Conservation (phyloP, 2,113 vertebrate genomes). For the Coptodon bakossiorum region DNA sequence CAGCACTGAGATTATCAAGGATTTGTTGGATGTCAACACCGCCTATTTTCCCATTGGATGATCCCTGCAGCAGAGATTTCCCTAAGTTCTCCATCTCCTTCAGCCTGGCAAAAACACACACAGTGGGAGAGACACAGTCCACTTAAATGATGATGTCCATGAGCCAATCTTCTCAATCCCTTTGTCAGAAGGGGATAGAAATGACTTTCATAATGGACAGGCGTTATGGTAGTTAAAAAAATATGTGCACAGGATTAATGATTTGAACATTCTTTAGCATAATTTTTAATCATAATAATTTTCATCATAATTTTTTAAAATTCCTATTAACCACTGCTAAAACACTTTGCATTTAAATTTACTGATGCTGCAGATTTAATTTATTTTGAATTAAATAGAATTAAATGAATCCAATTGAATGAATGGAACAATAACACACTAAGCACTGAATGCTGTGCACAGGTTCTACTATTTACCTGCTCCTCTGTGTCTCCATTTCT, state of each 20-base stretch:
- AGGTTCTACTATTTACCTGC: slow-evolving; percentile 45
- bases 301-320: background rate
- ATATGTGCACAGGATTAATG: background rate
- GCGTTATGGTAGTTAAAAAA: background rate
- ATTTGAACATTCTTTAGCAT: background rate
- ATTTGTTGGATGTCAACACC: slow-evolving; percentile 51
- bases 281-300: background rate
- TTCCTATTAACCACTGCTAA: background rate
- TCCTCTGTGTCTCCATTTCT: slow-evolving; percentile 74
- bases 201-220: background rate
- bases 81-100: slow-evolving; percentile 60
- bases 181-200: background rate
- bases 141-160: background rate
- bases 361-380: background rate
- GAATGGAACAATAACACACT: background rate
- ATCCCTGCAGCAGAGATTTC: slow-evolving; percentile 21
- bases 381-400: background rate
- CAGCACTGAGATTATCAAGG: slow-evolving; percentile 58
- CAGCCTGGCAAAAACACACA: slow-evolving; percentile 28
- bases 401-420: background rate
- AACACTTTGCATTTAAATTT: background rate
- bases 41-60: background rate
- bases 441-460: background rate
- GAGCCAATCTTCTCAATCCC: background rate
- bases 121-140: background rate